Base-by-base conservation (phyloP, 1,140 invertebrate genomes). In the Zaprionus taronus region DNA sequence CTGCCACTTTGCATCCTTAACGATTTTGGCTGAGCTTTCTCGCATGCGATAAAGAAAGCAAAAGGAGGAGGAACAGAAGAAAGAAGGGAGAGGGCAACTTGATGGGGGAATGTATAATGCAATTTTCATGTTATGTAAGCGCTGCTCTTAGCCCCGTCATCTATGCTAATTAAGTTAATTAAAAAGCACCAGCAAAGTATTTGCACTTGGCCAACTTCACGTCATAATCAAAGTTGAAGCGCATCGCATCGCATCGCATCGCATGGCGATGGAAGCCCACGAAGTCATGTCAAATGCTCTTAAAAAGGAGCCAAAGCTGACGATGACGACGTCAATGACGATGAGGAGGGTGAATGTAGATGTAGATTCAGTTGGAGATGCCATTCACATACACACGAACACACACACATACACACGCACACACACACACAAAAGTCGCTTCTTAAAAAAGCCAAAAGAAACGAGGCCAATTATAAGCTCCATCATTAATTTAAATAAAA, bases 401-500 rank as follows among this genome's bases (percentile, higher is more conserved):
- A 47, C 44, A 49, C 47, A 51, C 47, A 22, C 0, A 4, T 20
- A 20, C 9, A 12, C 17, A 38, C n/a, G 7, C 41, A 3, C 41
- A 17, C 38, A 41, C 38, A 41, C 36, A 68, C 20, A 79, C 56
- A 77, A 26, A 64, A 87, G 83, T 77, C 63, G 80, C 80, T 77
- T 80, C 65, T 83, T 71, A 71, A 69, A 67, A 68, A 75, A 58
- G 17, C n/a, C 60, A 22, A 73, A 57, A 67, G 24, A 85, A 90
- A 90, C 79, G 79, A 72, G 85, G 81, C 81, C 85, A 90, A 90
- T 90, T 90, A 90, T 90, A 90, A 90, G 82, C 85, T 82, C 70
- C 85, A 82, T 90, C 85, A 90, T 90, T 90, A 90, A 90, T 90
- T 90, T 90, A 83, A 90, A 91, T 90, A 85, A 90, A 85, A 90